Percentiles rank a stretch among this genome's conserved stretches.
Conservation (phyloP, 2,113 vertebrate genomes). For the Zingel zingel region DNA sequence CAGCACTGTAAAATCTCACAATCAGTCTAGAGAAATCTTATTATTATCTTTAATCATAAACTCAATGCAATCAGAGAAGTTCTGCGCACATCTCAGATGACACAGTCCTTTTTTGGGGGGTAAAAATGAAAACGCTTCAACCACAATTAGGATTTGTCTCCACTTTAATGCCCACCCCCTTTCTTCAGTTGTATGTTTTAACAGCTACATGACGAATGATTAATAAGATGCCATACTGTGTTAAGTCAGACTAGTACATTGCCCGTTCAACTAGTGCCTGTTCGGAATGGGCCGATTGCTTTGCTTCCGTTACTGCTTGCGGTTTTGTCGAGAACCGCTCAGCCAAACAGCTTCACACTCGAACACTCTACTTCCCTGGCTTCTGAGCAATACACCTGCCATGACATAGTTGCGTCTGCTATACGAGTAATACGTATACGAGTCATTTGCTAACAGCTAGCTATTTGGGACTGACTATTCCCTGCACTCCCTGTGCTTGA, state of each 20-base stretch:
- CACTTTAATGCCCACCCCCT: background rate
- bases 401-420: too few species aligned
- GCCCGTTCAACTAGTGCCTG: too few species aligned
- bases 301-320: too few species aligned
- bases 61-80: background rate
- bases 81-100: background rate
- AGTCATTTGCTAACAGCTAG: too few species aligned
- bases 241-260: background rate
- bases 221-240: constrained; percentile 15
- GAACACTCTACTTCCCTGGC: too few species aligned
- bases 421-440: too few species aligned
- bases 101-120: background rate
- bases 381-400: too few species aligned
- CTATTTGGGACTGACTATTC: too few species aligned
- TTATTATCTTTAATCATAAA: constrained; percentile 3
- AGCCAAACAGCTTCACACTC: too few species aligned
- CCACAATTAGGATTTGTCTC: background rate
- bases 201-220: constrained; percentile 15
- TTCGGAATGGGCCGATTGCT: too few species aligned
- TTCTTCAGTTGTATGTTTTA: constrained; percentile 5
- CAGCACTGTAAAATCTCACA: background rate
- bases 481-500: background rate
- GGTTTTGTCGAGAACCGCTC: too few species aligned
- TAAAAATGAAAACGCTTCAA: constrained; percentile 13
- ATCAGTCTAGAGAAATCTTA: constrained; percentile 20